Percentiles rank a stretch among this genome's conserved stretches.
phyloP scores from a whole-genome alignment of 2,888 invertebrate species.

The Lepidocyrtinus sp. region DNA sequence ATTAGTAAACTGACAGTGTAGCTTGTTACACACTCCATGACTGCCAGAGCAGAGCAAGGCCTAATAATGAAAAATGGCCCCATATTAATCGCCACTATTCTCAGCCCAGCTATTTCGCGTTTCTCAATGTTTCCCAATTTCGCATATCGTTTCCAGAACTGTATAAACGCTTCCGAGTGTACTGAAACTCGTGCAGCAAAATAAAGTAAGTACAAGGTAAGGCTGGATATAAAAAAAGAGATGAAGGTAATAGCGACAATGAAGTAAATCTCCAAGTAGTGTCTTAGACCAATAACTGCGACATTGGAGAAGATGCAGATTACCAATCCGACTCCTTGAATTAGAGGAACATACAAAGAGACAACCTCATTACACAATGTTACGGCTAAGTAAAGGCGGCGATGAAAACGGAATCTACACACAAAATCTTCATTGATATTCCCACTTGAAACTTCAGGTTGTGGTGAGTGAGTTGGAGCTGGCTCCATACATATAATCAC shows the following conservation, averaged over 20 bases:
- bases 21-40: not conserved
- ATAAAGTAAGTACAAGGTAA: not conserved
- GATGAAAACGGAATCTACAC: not conserved
- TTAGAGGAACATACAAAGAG: not conserved
- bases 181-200: not conserved
- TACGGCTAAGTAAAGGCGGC: not conserved
- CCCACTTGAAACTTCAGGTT: too few species aligned
- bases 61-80: not conserved
- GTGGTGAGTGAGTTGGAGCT: too few species aligned
- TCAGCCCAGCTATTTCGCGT: not conserved
- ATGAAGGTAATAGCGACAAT: not conserved
- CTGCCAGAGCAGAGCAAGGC: not conserved
- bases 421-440: too few species aligned
- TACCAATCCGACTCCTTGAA: not conserved
- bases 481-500: not conserved
- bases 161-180: not conserved
- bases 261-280: not conserved
- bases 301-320: not conserved
- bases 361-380: not conserved
- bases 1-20: not conserved
- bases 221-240: not conserved
- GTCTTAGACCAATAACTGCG: not conserved
- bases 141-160: not conserved
- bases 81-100: not conserved
- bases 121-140: not conserved